Evolutionary conservation across 2,113 vertebrate species (phyloP).

Genomic region (Prinia subflava): DNA sequence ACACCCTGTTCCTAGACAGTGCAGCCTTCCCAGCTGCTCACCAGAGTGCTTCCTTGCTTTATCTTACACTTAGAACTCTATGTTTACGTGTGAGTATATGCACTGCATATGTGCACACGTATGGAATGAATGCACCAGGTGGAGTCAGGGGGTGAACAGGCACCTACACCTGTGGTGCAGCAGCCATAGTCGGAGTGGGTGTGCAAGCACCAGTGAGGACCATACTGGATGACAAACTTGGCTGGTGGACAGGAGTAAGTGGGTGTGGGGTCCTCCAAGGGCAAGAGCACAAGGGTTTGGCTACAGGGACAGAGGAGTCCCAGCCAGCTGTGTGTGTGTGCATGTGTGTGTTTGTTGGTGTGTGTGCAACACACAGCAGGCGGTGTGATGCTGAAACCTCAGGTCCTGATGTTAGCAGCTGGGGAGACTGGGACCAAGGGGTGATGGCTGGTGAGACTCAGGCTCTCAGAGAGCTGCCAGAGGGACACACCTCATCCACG

Average conservation of each 20-base stretch:
- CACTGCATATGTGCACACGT: background rate
- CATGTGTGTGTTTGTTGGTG: too few species aligned
- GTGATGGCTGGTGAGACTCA: too few species aligned
- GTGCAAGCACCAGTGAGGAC: background rate
- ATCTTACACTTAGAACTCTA: too few species aligned
- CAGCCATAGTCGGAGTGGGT: background rate
- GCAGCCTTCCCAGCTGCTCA: accelerated
- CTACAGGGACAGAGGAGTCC: background rate
- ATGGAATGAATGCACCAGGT: background rate
- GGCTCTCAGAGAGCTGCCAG: background rate
- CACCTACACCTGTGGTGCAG: accelerated
- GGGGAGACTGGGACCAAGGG: background rate
- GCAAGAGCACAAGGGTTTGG: background rate
- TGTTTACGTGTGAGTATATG: background rate
- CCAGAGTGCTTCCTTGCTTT: background rate
- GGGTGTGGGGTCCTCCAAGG: too few species aligned
- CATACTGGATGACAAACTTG: accelerated
- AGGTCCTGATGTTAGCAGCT: accelerated
- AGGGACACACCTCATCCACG: background rate
- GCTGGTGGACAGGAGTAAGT: background rate
- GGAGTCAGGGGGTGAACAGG: too few species aligned
- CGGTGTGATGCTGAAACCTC: too few species aligned
- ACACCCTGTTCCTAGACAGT: background rate
- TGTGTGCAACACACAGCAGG: background rate
- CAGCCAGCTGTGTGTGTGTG: accelerated